Base-by-base conservation (phyloP, 2,113 vertebrate genomes). In the Colossoma macropomum region DNA sequence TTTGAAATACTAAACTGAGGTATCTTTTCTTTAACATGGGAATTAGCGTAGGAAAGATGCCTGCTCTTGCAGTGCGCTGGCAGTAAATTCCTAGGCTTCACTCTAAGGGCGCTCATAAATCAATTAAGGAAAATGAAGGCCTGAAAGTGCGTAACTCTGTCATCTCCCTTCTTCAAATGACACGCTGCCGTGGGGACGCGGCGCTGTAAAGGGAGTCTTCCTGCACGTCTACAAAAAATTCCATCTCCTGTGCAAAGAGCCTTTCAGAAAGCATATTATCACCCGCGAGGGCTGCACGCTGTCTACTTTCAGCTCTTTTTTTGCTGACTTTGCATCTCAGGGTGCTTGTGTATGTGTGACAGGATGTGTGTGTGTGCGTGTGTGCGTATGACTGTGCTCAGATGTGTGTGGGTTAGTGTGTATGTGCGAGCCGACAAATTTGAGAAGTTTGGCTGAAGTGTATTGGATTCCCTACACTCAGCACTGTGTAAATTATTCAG, bases 401-500 rank as follows among this genome's bases (percentile, higher is more conserved):
- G 50, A 69, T 63, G 70, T 50, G 59, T 52, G n/a, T 60, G 41
- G 60, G 73, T 79, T 62, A 30, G 52, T 34, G 68, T 62, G 34
- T 45, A 41, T 60, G 69, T 48, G 71, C 63, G 59, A 76, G 71
- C 52, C 65, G 76, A 73, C 80, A 82, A 30, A 84, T 73, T 52
- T 82, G 85, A 77, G 83, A 85, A 82, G 23, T 87, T 86, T 85
- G 76, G 30, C 86, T 81, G 74, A 59, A 79, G 66, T 74, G 86
- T 83, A 87, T 89, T 85, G 72, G 82, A 89, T 89, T 87, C 84
- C 80, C 68, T 65, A 69, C 59, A 48, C 82, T 87, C 86, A 89
- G 88, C 88, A 83, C 48, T 48, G 66, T 27, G 71, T 89, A 85
- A 89, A 89, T 89, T 84, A 89, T 89, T 89, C 70, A 89, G 76